phyloP scores from a whole-genome alignment of 2,113 vertebrate species.

The Cricetomys ansorgei region DNA sequence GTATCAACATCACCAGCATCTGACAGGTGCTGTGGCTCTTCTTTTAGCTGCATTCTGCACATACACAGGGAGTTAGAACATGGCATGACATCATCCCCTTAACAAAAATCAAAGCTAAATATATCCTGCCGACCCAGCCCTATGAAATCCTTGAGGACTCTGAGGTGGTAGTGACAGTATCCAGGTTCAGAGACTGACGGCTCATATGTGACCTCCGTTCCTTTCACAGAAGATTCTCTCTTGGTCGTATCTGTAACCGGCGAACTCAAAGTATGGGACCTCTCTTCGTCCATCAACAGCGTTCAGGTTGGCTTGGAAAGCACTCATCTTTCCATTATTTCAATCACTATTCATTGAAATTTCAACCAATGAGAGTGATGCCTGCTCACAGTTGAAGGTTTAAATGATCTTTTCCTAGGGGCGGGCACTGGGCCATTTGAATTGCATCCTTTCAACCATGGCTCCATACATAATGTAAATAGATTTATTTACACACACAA shows the following conservation, averaged over 20 bases:
- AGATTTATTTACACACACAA: not conserved
- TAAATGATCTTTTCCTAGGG: not conserved
- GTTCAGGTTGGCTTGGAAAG: slow-evolving; percentile 87
- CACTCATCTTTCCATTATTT: not conserved
- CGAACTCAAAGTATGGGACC: slow-evolving; percentile 88
- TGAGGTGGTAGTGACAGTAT: not conserved
- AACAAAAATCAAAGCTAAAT: not conserved
- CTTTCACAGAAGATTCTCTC: slow-evolving; percentile 88
- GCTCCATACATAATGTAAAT: not conserved
- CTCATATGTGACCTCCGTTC: not conserved
- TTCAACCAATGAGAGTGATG: not conserved
- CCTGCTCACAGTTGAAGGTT: not conserved
- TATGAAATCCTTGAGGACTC: not conserved
- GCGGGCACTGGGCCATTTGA: not conserved
- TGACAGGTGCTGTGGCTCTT: not conserved
- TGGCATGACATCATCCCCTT: not conserved
- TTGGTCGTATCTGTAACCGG: slow-evolving; percentile 87
- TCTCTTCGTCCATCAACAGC: slow-evolving; percentile 86
- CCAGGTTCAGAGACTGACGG: no score
- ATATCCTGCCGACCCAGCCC: not conserved
- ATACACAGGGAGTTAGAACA: not conserved
- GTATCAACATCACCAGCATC: not conserved
- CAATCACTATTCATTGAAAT: not conserved
- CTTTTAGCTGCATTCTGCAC: not conserved
- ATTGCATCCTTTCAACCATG: not conserved